Evolutionary conservation across 2,888 invertebrate species (phyloP).

Genomic region (Troides oblongomaculatus): DNA sequence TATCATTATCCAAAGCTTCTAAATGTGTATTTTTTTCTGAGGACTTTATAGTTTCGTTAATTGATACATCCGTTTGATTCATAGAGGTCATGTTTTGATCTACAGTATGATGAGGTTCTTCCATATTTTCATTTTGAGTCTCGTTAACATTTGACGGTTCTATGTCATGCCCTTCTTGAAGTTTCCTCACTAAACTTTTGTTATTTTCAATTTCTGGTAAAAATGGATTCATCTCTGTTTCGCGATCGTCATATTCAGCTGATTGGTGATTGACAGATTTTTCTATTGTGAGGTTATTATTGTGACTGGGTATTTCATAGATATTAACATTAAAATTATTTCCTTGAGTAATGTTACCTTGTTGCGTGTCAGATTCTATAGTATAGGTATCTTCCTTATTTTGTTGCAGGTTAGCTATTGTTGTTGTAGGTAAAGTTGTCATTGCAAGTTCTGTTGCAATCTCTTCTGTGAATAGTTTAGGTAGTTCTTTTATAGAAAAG

Average conservation of each 20-base stretch:
- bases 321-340: conserved; percentile 69
- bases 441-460: conserved; percentile 33
- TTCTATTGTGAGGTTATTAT: conserved; percentile 46
- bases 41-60: conserved; percentile 32
- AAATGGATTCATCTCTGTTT: conserved; percentile 84
- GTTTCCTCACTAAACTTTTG: conserved; percentile 78
- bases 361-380: conserved; percentile 9
- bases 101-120: conserved; percentile 42
- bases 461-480: conserved; percentile 33
- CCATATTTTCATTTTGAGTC: conserved; percentile 67
- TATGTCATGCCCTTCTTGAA: conserved; percentile 79
- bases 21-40: conserved; percentile 32
- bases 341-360: conserved; percentile 47
- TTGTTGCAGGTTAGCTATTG: conserved; percentile 19
- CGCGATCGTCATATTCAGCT: conserved; percentile 64
- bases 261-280: conserved; percentile 51
- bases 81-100: conserved; percentile 34
- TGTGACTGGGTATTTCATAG: conserved; percentile 66
- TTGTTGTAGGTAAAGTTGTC: conserved; percentile 33
- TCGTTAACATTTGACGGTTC: conserved; percentile 65
- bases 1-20: conserved; percentile 39
- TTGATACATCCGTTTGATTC: conserved; percentile 27
- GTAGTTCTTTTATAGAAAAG: conserved; percentile 41
- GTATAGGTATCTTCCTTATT: conserved; percentile 23
- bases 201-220: conserved; percentile 83